These are phyloP conservation scores for Chromoteleia sp. DNA, from an alignment of 2,888 invertebrate species.

Conservation along the genomic window DNA sequence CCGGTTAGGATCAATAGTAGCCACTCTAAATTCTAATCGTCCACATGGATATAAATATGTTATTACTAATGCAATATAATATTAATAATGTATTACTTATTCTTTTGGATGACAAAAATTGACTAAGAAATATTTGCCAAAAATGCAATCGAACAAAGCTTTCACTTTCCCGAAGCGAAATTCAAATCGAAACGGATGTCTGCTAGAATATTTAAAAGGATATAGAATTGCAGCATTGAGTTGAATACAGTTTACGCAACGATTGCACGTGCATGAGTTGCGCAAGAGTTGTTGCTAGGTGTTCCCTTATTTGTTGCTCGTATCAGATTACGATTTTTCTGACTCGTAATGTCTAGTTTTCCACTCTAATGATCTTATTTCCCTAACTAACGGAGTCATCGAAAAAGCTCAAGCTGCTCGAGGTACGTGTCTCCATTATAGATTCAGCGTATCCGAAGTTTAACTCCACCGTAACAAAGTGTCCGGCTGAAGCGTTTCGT, in stretches of 20 bases:
- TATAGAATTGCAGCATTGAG: slow-evolving; percentile 6
- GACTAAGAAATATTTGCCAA: no score
- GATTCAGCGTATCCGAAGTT: slow-evolving; percentile 44
- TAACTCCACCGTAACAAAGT: slow-evolving; percentile 38
- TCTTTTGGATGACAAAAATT: background rate
- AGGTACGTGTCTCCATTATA: slow-evolving; percentile 48
- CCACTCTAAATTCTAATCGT: slow-evolving; percentile 44
- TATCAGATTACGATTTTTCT: background rate
- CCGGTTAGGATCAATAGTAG: slow-evolving; percentile 75
- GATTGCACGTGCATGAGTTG: slow-evolving; percentile 20
- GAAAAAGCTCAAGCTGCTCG: slow-evolving; percentile 45
- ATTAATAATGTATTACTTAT: background rate
- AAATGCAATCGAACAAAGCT: background rate
- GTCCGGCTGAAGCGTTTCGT: slow-evolving; percentile 49
- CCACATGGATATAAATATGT: background rate
- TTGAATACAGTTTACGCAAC: slow-evolving; percentile 25
- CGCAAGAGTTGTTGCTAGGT: slow-evolving; percentile 12
- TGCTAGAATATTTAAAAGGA: slow-evolving; percentile 26
- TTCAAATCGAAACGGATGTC: background rate
- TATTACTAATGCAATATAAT: background rate
- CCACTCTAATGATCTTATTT: slow-evolving; percentile 50
- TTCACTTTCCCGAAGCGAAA: background rate
- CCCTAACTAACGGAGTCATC: slow-evolving; percentile 22
- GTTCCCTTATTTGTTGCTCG: slow-evolving; percentile 48
- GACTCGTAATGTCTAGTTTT: slow-evolving; percentile 27